A percentile compares a stretch with the other conserved stretches of the same genome.
Evolutionary conservation across 30 jellyfish, hydroid and myxozoan genomes (phyloP).

Genomic region (Nemopilema nomurai): DNA sequence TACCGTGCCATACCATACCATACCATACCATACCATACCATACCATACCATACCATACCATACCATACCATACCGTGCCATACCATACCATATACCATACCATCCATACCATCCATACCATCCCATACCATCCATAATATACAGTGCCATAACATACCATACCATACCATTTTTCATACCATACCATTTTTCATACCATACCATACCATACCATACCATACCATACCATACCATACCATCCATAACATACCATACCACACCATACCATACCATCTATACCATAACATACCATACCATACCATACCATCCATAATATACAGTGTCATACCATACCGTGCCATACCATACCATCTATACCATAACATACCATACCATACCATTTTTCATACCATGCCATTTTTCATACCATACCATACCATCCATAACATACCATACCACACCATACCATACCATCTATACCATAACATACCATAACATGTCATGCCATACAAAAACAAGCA

Average conservation of each 20-base stretch:
- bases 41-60: not conserved
- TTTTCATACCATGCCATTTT: too few species aligned
- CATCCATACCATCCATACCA: not conserved
- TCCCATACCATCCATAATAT: too few species aligned
- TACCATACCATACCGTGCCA: not conserved
- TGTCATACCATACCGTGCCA: constrained; percentile 40
- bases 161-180: not conserved
- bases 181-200: not conserved
- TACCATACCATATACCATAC: not conserved
- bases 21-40: not conserved
- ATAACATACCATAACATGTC: constrained; percentile 16
- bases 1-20: not conserved
- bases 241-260: too few species aligned
- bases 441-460: not conserved
- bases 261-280: not conserved
- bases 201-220: too few species aligned
- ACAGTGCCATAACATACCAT: not conserved
- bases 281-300: constrained; percentile 16
- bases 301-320: constrained; percentile 5
- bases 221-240: too few species aligned
- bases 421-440: too few species aligned
- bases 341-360: constrained; percentile 41
- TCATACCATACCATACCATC: too few species aligned
- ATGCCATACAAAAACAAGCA: constrained; percentile 16
- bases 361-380: constrained; percentile 29